Evolutionary conservation across 2,113 vertebrate genomes (phyloP).

Genomic region (Chloropsis hardwickii): DNA sequence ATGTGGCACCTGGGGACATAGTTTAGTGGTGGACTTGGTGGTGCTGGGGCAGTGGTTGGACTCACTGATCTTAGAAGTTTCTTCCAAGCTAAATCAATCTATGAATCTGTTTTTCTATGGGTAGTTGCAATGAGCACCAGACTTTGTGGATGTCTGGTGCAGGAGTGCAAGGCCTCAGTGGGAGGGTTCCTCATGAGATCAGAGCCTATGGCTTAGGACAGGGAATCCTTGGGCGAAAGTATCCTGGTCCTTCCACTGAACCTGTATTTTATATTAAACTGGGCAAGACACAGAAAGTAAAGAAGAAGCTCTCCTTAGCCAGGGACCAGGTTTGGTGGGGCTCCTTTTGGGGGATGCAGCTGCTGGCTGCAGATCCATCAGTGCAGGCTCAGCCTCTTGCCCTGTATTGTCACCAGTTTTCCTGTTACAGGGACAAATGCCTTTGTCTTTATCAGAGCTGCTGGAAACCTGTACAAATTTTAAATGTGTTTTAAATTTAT

Average conservation of each 20-base stretch:
- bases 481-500: background rate
- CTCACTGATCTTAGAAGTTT: background rate
- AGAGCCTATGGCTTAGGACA: background rate
- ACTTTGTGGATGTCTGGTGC: background rate
- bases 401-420: background rate
- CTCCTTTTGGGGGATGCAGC: background rate
- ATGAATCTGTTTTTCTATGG: background rate
- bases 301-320: background rate
- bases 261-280: background rate
- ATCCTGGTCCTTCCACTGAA: background rate
- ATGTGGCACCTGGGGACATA: background rate
- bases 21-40: background rate
- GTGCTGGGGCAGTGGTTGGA: background rate
- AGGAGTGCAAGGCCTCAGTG: background rate
- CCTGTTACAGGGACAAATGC: fast-evolving
- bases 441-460: background rate
- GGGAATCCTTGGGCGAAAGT: background rate
- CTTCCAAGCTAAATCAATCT: background rate
- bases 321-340: background rate
- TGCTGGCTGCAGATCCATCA: background rate
- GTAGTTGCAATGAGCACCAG: background rate
- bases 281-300: background rate
- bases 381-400: background rate
- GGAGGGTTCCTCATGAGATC: background rate
- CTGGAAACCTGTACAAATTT: background rate